Conservation (phyloP, 23 tunicate species). For the Halocynthia aurantium region DNA sequence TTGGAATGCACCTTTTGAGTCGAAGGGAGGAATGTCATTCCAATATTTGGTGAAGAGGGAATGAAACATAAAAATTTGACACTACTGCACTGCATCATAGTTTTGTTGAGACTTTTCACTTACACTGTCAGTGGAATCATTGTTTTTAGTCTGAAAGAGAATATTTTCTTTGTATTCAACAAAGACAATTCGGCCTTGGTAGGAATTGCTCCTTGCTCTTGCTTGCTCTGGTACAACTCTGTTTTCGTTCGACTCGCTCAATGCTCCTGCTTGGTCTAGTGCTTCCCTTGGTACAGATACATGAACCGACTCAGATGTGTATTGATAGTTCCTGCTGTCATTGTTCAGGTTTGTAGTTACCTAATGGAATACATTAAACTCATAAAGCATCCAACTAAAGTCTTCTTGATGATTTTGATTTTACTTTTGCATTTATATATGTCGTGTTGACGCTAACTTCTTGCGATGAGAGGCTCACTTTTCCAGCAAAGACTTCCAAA, state of each 20-base stretch:
- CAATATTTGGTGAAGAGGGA: too few relatives aligned
- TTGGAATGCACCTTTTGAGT: too few relatives aligned
- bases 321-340: not conserved
- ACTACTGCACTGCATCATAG: not conserved
- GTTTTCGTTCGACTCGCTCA: not conserved
- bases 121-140: not conserved
- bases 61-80: too few relatives aligned
- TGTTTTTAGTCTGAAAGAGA: conserved; percentile 10
- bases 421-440: conserved; percentile 15
- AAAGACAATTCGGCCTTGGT: conserved; percentile 1
- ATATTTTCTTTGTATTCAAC: conserved; percentile 12
- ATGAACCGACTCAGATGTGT: conserved; percentile 2
- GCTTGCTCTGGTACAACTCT: conserved; percentile 14
- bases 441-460: not conserved
- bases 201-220: not conserved
- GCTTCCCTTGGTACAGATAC: conserved; percentile 16
- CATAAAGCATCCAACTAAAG: not conserved
- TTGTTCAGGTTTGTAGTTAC: not conserved
- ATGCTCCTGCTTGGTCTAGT: conserved; percentile 13
- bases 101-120: not conserved
- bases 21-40: too few relatives aligned
- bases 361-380: not conserved
- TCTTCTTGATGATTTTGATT: not conserved
- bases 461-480: not conserved
- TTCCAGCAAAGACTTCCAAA: conserved; percentile 11